Evolutionary conservation across 2,113 vertebrate genomes (phyloP), one percentile per base, ranked within the genome.

Genomic region (Corvus cornix): DNA sequence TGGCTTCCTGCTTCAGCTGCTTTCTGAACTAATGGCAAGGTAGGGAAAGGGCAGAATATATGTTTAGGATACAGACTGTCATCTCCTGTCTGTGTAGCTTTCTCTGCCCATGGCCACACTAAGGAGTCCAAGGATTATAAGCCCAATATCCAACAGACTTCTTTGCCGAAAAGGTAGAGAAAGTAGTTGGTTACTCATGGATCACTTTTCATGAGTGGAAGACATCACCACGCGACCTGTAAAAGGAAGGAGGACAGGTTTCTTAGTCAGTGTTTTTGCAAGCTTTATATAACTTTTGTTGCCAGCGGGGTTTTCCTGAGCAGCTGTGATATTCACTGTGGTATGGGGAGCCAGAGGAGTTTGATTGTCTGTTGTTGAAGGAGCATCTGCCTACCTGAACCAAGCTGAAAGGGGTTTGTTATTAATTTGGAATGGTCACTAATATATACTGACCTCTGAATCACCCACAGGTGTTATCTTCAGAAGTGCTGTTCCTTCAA

Each of bases 271-370:
- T 11, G 2, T 16, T 92, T 87, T 70, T 43, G 33, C 19, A 51
- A 78, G 30, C 8, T 33, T 43, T 60, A 8, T 20, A 3, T 7
- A 23, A 37, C 26, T 70, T 78, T 14, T 84, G 6, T 7, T 74
- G 11, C 7, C 48, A 66, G 13, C 0, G 0, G 12, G 4, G 7
- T 41, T 89, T 84, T 15, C 3, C 1, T 49, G 39, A 31, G 53
- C 33, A 1, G 3, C 30, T 53, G 13, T 35, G 35, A 21, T 7
- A 22, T 43, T 39, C 7, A 18, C 27, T 41, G 26, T 46, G 23
- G 9, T 21, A 5, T 78, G 48, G 28, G 26, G 5, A 67, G 3
- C 8, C 10, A 37, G 43, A 63, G 16, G 14, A 87, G 58, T 82
- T 43, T 44, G 8, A 11, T 13, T 83, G 7, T 27, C 30, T 66